phyloP scores from a whole-genome alignment of 2,888 invertebrate genomes.

The Limnephilus lunatus region DNA sequence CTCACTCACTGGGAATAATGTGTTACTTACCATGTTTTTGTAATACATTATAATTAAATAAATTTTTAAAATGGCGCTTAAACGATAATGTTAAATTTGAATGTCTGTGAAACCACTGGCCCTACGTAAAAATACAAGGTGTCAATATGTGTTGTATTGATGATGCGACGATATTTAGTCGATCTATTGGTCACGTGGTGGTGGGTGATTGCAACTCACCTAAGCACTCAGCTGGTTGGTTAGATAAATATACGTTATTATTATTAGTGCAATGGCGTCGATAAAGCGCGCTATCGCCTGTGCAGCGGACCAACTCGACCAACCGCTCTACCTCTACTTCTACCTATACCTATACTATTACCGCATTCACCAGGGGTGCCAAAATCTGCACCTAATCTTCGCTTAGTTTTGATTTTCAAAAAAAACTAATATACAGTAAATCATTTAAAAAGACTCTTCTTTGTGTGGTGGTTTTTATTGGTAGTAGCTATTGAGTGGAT shows the following conservation, averaged over 20 bases:
- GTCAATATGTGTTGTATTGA: neutral
- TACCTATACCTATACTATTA: neutral
- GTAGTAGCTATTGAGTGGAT: no score
- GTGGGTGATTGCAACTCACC: constrained; percentile 6
- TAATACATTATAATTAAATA: no score
- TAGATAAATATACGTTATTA: constrained; percentile 28
- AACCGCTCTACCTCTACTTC: neutral
- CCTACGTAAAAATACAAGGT: no score
- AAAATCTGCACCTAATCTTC: neutral
- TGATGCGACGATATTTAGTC: neutral
- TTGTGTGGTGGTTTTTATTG: no score
- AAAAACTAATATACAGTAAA: neutral
- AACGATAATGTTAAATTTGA: no score
- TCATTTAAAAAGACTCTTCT: no score
- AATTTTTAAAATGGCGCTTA: no score
- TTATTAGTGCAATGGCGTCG: constrained; percentile 8
- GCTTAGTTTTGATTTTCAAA: neutral
- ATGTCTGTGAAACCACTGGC: no score
- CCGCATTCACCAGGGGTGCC: neutral
- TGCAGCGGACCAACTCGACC: constrained; percentile 5
- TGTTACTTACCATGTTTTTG: no score
- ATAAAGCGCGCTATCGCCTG: constrained; percentile 36
- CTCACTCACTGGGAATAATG: no score
- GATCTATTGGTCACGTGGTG: neutral
- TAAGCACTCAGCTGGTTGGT: constrained; percentile 39